Base-by-base conservation (phyloP, 2,888 invertebrate species). In the Temnothorax unifasciatus region DNA sequence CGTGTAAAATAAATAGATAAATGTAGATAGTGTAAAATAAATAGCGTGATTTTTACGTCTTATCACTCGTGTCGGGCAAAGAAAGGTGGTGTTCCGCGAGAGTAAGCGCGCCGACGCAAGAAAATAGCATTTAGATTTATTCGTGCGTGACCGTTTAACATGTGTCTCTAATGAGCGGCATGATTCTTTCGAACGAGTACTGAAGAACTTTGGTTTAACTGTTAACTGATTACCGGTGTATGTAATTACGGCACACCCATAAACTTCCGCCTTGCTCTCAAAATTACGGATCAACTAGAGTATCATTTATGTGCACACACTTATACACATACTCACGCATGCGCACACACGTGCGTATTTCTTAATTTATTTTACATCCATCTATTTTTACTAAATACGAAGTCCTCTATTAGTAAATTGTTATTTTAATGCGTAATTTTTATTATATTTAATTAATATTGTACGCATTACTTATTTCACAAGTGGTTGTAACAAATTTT, bases 261-360 rank as follows among this genome's bases (percentile, higher is more conserved):
- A 44, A 52, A 69, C 89, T 88, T 88, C 89, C 87, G 89, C 77
- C 82, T 85, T 84, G 74, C 82, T 75, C 76, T 57, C 44, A 75
- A 88, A 85, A 89, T 89, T 89, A 69, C 74, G 61, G 69, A 77
- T 76, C 82, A 50, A 82, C 64, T 66, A 3, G 79, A 41, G 38
- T 54, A 34, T 59, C n/a, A 76, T 85, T 87, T 59, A 75, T 38
- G 11, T 34, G 29, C 15, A 50, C 5, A 29, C 44, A n/a, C 4
- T 0, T 34, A 4, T 6, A 6, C 34, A 4, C 34, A 34, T 29
- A 29, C 29, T 29, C 34, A 34, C 6, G 1, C 79, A 76, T 75
- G 66, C 79, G 38, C 61, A 18, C 57, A 11, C 11, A 2, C 18
- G 34, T 5, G 18, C 44, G 11, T 11, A 18, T 18, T 25, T 47